These are phyloP conservation scores for Stictonetta naevosa DNA, from an alignment of 2,113 vertebrate species.

Conservation along the genomic window DNA sequence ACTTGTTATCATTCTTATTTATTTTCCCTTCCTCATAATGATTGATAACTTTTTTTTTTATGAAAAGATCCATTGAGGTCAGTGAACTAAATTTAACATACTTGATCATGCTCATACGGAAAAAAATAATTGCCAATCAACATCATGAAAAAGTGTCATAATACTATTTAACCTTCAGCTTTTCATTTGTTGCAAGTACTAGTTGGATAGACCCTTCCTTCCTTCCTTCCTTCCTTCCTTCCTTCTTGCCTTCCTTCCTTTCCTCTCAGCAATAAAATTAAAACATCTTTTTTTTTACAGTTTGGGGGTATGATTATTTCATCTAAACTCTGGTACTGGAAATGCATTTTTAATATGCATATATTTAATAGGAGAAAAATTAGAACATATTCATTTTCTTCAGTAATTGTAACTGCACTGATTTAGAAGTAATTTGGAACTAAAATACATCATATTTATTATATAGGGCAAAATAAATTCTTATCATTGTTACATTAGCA, in stretches of 20 bases:
- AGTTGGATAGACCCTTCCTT: not conserved
- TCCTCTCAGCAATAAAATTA: not conserved
- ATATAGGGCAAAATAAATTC: not conserved
- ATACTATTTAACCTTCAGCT: not conserved
- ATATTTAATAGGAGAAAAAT: not conserved
- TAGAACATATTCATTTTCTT: not conserved
- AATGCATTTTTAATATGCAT: not conserved
- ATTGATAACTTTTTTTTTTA: not conserved
- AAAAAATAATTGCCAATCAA: not conserved
- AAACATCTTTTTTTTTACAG: not conserved
- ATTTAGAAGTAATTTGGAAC: not conserved
- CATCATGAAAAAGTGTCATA: not conserved
- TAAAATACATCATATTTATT: not conserved
- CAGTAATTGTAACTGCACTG: not conserved
- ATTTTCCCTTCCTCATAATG: not conserved
- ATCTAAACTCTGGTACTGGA: not conserved
- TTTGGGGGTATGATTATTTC: not conserved
- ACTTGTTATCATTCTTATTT: not conserved
- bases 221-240: not conserved
- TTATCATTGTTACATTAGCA: not conserved
- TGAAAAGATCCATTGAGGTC: not conserved
- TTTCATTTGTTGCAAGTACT: not conserved
- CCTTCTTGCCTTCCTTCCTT: not conserved
- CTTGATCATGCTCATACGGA: not conserved
- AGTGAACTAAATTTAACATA: not conserved